A percentile compares a stretch with the other conserved stretches of the same genome.
Evolutionary conservation across 2,113 vertebrate species (phyloP).

Genomic region (Cyanoramphus novaezelandiae): DNA sequence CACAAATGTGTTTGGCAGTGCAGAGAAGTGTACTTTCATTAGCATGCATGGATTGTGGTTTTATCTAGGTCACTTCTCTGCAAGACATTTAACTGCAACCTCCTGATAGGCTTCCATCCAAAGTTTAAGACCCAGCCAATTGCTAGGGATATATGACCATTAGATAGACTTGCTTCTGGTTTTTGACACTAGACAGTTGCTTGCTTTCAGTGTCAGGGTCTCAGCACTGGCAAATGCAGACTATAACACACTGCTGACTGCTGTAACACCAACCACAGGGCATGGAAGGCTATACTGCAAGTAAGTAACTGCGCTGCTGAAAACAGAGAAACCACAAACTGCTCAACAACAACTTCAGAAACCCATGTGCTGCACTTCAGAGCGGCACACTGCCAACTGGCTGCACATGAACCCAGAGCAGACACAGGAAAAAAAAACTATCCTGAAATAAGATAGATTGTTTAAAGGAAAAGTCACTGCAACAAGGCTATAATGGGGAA

Average conservation of each 20-base stretch:
- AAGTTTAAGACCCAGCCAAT: not conserved
- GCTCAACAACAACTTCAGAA: not conserved
- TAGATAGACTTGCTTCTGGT: not conserved
- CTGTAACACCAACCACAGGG: not conserved
- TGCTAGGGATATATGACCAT: not conserved
- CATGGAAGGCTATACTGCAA: not conserved
- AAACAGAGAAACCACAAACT: not conserved
- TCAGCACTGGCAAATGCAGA: not conserved
- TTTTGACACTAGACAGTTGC: not conserved
- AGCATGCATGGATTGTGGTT: not conserved
- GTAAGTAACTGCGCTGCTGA: not conserved
- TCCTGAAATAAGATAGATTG: not conserved
- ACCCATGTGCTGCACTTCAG: not conserved
- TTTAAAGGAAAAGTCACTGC: not conserved
- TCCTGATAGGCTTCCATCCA: not conserved
- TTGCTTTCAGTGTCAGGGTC: not conserved
- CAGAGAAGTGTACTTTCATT: not conserved
- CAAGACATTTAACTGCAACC: not conserved
- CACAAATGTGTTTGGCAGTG: not conserved
- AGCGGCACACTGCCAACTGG: constrained; percentile 7
- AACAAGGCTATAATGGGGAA: not conserved
- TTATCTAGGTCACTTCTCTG: constrained; percentile 6
- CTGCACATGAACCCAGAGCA: not conserved
- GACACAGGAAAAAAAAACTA: not conserved
- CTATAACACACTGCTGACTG: not conserved